Conservation (phyloP, 2,113 vertebrate species). For the Catharus fuscescens region DNA sequence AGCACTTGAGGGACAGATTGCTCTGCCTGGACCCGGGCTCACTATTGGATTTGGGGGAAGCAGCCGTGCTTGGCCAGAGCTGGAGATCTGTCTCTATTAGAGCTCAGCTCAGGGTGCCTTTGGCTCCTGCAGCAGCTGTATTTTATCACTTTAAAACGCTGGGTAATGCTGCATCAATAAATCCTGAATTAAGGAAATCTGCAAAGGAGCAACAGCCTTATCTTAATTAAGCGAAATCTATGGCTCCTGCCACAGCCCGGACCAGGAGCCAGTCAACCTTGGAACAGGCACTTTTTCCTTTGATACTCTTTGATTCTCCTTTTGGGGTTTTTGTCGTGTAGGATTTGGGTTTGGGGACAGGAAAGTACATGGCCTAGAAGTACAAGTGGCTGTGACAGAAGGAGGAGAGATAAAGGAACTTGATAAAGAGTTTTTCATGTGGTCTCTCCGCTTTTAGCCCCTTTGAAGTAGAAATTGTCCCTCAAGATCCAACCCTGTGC, state of each 20-base stretch:
- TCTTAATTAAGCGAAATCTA: conserved; percentile 72
- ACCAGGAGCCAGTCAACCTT: conserved; percentile 20
- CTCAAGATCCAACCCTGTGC: neutral
- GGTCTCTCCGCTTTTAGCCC: neutral
- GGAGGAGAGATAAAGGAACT: neutral
- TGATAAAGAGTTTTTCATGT: neutral
- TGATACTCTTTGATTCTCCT: neutral
- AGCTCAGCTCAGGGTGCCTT: conserved; percentile 41
- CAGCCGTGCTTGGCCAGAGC: neutral
- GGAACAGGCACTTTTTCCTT: neutral
- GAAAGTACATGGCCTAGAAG: neutral
- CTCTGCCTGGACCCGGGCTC: neutral
- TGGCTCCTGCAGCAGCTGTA: conserved; percentile 21
- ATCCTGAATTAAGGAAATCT: conserved; percentile 61
- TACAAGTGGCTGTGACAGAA: neutral
- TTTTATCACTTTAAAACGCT: conserved; percentile 53
- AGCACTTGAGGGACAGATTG: neutral
- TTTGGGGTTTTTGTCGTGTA: neutral
- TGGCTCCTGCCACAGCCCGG: conserved; percentile 36
- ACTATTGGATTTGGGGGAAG: neutral
- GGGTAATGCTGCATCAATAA: conserved; percentile 40
- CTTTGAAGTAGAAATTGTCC: neutral
- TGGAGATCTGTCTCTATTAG: conserved; percentile 51
- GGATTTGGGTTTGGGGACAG: neutral
- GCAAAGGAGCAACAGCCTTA: conserved; percentile 58